A percentile compares a stretch with the other conserved stretches of the same genome.
These are phyloP conservation scores for Meloe dianella DNA, from an alignment of 2,888 invertebrate genomes.

Conservation along the genomic window DNA sequence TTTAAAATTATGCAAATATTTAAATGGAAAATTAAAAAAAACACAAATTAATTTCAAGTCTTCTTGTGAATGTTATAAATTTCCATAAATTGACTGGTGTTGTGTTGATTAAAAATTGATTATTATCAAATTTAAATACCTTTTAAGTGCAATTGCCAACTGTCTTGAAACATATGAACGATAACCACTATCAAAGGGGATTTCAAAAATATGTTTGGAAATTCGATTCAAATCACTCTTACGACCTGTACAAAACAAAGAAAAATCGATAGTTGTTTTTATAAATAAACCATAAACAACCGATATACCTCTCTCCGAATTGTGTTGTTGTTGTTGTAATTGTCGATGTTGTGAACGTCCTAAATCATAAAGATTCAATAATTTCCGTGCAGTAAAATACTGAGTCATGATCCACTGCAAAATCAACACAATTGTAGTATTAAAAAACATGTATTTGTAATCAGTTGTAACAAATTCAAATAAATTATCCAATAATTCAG, in stretches of 20 bases:
- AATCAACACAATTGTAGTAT: neutral
- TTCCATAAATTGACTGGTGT: neutral
- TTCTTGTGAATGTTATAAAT: neutral
- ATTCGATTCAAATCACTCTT: slow-evolving; percentile 22
- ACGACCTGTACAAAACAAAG: slow-evolving; percentile 12
- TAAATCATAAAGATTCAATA: neutral
- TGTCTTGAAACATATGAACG: slow-evolving; percentile 26
- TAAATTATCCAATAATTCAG: neutral
- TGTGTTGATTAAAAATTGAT: neutral
- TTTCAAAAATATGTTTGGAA: slow-evolving; percentile 33
- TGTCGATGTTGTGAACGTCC: no score
- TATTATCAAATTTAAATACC: slow-evolving; percentile 29
- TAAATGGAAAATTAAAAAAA: neutral
- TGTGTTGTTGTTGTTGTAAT: neutral
- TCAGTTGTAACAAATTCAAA: no score
- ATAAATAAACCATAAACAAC: neutral
- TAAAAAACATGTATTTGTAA: no score
- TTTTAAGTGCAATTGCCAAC: slow-evolving; percentile 36
- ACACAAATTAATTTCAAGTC: no score
- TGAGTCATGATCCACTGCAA: slow-evolving; percentile 6
- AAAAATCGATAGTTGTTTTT: neutral
- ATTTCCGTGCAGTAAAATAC: neutral
- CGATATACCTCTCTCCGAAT: neutral
- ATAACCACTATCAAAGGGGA: slow-evolving; percentile 36
- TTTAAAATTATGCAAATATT: slow-evolving; percentile 8